These are phyloP conservation scores for Trichogramma dendrolimi DNA, from an alignment of 2,888 invertebrate species.

Conservation along the genomic window DNA sequence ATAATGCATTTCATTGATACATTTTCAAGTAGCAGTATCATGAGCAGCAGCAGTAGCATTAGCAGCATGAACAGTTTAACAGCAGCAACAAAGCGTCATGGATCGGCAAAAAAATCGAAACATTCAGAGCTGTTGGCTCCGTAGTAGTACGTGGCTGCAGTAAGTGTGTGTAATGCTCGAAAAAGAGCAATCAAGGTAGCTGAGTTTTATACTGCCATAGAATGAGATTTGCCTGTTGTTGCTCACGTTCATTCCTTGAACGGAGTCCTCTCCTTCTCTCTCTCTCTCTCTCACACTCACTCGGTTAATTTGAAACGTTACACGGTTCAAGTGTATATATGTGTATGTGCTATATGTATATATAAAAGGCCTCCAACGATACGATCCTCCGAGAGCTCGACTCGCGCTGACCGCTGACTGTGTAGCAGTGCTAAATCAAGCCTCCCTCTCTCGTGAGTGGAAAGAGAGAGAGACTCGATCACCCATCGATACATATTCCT, in stretches of 20 bases:
- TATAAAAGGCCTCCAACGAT: constrained; percentile 22
- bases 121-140: too few relatives aligned
- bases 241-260: constrained; percentile 45
- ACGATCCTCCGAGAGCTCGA: constrained; percentile 21
- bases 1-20: too few relatives aligned
- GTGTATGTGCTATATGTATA: constrained; percentile 16
- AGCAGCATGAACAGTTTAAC: background rate
- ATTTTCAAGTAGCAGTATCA: too few relatives aligned
- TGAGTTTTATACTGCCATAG: constrained; percentile 6
- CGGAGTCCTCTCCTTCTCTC: constrained; percentile 24
- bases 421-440: constrained; percentile 27
- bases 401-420: constrained; percentile 13
- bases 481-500: constrained; percentile 22
- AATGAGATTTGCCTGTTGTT: constrained; percentile 24
- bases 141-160: background rate
- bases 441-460: constrained; percentile 10
- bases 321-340: constrained; percentile 28
- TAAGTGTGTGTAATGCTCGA: constrained; percentile 15
- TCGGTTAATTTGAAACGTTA: constrained; percentile 44
- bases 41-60: background rate
- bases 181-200: constrained; percentile 23
- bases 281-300: background rate
- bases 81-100: background rate
- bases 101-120: constrained; percentile 1
- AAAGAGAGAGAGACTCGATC: constrained; percentile 21